These are phyloP conservation scores for Tilapia sparmanii DNA, from an alignment of 2,113 vertebrate genomes.

Conservation along the genomic window DNA sequence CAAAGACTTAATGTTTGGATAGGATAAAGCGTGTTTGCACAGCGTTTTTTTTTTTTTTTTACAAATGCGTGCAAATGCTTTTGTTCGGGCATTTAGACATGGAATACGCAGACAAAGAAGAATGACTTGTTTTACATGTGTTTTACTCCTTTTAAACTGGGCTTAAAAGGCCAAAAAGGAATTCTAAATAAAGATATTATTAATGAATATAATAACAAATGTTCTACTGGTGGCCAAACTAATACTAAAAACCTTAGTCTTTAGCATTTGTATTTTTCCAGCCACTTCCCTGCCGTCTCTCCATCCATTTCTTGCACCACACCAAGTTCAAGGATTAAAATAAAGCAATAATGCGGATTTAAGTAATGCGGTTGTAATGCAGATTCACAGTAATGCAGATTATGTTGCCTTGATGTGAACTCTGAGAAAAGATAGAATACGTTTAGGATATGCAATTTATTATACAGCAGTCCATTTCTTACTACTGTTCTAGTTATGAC, in stretches of 20 bases:
- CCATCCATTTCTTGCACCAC: neutral
- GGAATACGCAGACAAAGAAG: neutral
- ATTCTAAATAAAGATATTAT: neutral
- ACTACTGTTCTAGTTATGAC: neutral
- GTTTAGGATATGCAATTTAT: neutral
- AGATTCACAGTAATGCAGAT: neutral
- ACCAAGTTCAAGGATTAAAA: neutral
- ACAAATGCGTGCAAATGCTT: neutral
- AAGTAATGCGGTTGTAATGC: neutral
- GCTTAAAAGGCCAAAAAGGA: neutral
- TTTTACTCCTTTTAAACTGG: neutral
- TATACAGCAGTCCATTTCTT: neutral
- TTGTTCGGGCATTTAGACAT: neutral
- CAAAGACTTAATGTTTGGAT: conserved; percentile 24
- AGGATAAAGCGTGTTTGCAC: conserved; percentile 36
- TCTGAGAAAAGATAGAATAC: neutral
- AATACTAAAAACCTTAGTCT: neutral
- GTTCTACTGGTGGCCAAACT: neutral
- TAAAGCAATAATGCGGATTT: neutral
- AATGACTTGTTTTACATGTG: neutral
- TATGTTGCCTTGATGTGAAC: neutral
- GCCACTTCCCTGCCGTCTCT: neutral
- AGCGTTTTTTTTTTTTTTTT: accelerated
- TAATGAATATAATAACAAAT: neutral
- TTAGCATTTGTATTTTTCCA: neutral